phyloP scores from a whole-genome alignment of 2,113 vertebrate genomes.

The Seriola rivoliana region DNA sequence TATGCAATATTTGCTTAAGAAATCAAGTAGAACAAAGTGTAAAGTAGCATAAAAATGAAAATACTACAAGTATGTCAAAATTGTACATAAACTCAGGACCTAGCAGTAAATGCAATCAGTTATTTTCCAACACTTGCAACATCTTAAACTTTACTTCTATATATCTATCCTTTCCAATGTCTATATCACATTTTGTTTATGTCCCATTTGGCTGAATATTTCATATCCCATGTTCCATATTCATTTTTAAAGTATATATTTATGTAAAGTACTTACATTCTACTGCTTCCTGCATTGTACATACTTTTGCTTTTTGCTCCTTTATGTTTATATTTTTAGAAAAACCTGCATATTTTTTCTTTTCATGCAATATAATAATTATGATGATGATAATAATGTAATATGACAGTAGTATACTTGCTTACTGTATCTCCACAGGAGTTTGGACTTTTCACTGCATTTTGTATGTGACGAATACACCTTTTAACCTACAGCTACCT shows the following conservation, averaged over 20 bases:
- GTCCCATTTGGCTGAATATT: not conserved
- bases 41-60: no score
- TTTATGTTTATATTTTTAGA: not conserved
- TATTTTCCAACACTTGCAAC: no score
- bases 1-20: no score
- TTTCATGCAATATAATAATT: no score
- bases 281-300: not conserved
- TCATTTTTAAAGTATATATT: not conserved
- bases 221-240: not conserved
- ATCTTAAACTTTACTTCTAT: not conserved
- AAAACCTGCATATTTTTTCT: not conserved
- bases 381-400: no score
- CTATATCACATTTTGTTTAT: not conserved
- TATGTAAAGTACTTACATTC: not conserved
- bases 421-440: no score
- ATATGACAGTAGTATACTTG: no score
- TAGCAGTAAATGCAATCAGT: no score
- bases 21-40: no score
- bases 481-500: not conserved
- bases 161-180: not conserved
- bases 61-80: no score
- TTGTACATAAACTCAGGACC: no score
- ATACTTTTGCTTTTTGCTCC: not conserved
- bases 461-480: not conserved
- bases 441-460: no score